Evolutionary conservation across 2,888 invertebrate species (phyloP).

Genomic region (Diaphora mendica): DNA sequence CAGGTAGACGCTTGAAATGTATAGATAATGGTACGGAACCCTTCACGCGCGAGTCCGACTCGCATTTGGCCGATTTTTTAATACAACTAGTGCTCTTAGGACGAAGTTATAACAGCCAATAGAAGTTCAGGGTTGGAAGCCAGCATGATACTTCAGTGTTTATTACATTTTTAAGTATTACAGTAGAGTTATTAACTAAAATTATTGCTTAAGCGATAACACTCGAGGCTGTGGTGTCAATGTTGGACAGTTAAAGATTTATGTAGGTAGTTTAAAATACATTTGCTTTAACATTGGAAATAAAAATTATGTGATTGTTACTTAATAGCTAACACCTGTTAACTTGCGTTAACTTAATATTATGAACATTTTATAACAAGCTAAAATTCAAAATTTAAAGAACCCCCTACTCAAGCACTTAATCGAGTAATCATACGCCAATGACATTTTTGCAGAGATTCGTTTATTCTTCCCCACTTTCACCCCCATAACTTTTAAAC

Average conservation of each 20-base stretch:
- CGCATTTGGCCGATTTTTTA: too few relatives aligned
- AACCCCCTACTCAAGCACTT: too few relatives aligned
- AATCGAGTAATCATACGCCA: too few relatives aligned
- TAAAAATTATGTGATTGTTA: background rate
- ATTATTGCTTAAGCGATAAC: conserved; percentile 33
- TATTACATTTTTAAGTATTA: conserved; percentile 5
- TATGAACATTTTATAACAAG: background rate
- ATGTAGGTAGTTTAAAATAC: conserved; percentile 7
- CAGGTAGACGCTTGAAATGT: too few relatives aligned
- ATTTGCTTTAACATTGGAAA: background rate
- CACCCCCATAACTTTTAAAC: too few relatives aligned
- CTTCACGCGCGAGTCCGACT: too few relatives aligned
- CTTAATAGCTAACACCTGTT: conserved; percentile 1
- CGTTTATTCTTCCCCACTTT: too few relatives aligned
- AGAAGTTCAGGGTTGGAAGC: background rate
- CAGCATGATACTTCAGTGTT: background rate
- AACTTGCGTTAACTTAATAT: background rate
- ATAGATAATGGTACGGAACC: too few relatives aligned
- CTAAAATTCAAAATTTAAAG: too few relatives aligned
- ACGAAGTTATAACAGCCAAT: background rate
- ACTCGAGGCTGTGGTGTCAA: conserved; percentile 28
- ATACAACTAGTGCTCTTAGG: too few relatives aligned
- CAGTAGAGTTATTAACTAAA: conserved; percentile 7
- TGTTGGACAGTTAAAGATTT: conserved; percentile 33
- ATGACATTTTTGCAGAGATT: too few relatives aligned